phyloP scores from a whole-genome alignment of 2,113 vertebrate genomes.

The Cynoglossus semilaevis region DNA sequence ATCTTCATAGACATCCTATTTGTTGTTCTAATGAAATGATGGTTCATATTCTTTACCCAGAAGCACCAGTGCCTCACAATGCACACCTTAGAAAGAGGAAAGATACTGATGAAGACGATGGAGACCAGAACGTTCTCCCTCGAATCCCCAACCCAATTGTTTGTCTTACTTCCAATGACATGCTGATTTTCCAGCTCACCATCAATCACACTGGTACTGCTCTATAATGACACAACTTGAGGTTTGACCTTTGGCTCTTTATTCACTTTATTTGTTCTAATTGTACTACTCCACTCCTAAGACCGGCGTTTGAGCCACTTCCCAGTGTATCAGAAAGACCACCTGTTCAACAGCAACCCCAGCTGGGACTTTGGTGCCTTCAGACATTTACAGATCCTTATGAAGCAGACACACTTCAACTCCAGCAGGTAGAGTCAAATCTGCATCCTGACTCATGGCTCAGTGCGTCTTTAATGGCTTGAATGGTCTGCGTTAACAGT shows the following conservation, averaged over 20 bases:
- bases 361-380: conserved; percentile 91
- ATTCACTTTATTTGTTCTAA: conserved; percentile 5
- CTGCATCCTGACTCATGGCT: background rate
- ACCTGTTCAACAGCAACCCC: conserved; percentile 89
- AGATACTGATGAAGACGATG: conserved; percentile 19
- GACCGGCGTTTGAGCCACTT: conserved; percentile 86
- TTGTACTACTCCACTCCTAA: conserved; percentile 39
- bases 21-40: background rate
- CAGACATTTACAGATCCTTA: conserved; percentile 80
- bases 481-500: background rate
- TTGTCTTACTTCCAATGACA: conserved; percentile 81
- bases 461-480: background rate
- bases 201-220: conserved; percentile 78
- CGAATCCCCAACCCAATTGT: conserved; percentile 85
- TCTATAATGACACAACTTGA: background rate
- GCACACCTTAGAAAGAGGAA: conserved; percentile 46
- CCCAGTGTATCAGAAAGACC: conserved; percentile 88
- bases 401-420: conserved; percentile 84
- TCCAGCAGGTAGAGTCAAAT: conserved; percentile 77
- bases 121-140: conserved; percentile 42
- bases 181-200: conserved; percentile 85
- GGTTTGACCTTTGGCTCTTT: background rate
- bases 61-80: conserved; percentile 47
- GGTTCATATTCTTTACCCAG: conserved; percentile 21
- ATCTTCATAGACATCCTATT: too few relatives aligned